Evolutionary conservation across 2,888 invertebrate species (phyloP), one percentile per base, ranked within the genome.

Genomic region (Microctonus aethiopoides): DNA sequence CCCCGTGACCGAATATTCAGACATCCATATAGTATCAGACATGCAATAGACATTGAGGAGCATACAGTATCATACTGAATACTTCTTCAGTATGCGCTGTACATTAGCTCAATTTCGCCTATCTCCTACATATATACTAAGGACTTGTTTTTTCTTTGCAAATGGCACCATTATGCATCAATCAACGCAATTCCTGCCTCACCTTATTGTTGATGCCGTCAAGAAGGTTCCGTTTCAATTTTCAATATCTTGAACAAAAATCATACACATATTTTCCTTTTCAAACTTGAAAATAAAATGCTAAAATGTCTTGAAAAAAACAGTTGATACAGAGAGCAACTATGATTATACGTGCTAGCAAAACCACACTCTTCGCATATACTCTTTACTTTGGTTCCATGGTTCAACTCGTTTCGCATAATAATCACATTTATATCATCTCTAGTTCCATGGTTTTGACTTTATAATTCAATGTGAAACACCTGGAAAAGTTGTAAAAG

Each of bases 201-300:
- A 56, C 41, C 54, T 46, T 63, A 51, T 57, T 10, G 10, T 57
- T 52, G 26, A 54, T 51, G 41, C 61, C 54, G 63, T 63, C 70
- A 68, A 57, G 71, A 72, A 67, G 69, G 76, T 76, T 76, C 78
- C 79, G 82, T 82, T 84, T 84, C 81, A 80, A 79, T 83, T 84
- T 84, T 86, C 85, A 84, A 85, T 86, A 86, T 84, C 85, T 86
- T 85, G 85, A 85, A 82, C 83, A 84, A 84, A 84, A 85, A 85
- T 85, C 85, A 83, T 80, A 75, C 75, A 75, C 78, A 78, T 76
- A n/a, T 71, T 70, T 76, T 72, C 71, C 71, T 70, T 26, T 34
- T 16, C 9, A 6, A 54, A 59, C 24, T 56, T 62, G 36, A 34
- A 16, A 51, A 16, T 57, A 32, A 36, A 63, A 46, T 41, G 56